A percentile compares a stretch with the other conserved stretches of the same genome.
Conservation (phyloP, 2,888 invertebrate genomes). For the Drosophila paranaensis region DNA sequence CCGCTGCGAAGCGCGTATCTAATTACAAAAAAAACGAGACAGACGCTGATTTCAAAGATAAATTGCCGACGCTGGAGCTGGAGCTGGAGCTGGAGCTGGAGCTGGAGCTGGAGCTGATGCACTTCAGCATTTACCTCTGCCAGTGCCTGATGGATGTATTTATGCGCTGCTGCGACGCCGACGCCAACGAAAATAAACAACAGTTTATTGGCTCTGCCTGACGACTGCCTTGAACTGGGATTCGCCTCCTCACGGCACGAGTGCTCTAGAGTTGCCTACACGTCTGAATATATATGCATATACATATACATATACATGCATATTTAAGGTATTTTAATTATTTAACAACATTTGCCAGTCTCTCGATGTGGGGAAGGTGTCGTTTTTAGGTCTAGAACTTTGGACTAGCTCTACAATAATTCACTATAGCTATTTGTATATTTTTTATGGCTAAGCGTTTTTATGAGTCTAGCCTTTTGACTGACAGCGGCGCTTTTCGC, state of each 20-base stretch:
- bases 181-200: constrained; percentile 73
- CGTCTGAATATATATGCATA: constrained; percentile 7
- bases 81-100: constrained; percentile 21
- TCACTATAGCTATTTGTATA: constrained; percentile 34
- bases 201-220: constrained; percentile 71
- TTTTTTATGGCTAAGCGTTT: constrained; percentile 60
- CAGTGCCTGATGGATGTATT: constrained; percentile 68
- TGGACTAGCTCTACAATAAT: constrained; percentile 44
- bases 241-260: constrained; percentile 12
- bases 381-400: constrained; percentile 66
- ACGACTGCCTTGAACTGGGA: constrained; percentile 20
- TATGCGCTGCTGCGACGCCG: constrained; percentile 60
- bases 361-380: constrained; percentile 55
- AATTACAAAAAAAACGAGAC: constrained; percentile 75
- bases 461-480: constrained; percentile 32
- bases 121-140: constrained; percentile 39
- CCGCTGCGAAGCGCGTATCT: constrained; percentile 64
- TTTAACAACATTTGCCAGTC: constrained; percentile 72
- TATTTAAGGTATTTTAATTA: constrained; percentile 71
- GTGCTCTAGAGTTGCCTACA: not conserved
- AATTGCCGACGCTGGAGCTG: constrained; percentile 66
- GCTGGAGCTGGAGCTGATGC: constrained; percentile 30
- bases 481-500: constrained; percentile 63
- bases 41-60: constrained; percentile 79
- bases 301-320: constrained; percentile 2